Percentiles rank a stretch among this genome's conserved stretches.
phyloP scores from a whole-genome alignment of 1,140 invertebrate species.

The Gonatopus flavifemur region DNA sequence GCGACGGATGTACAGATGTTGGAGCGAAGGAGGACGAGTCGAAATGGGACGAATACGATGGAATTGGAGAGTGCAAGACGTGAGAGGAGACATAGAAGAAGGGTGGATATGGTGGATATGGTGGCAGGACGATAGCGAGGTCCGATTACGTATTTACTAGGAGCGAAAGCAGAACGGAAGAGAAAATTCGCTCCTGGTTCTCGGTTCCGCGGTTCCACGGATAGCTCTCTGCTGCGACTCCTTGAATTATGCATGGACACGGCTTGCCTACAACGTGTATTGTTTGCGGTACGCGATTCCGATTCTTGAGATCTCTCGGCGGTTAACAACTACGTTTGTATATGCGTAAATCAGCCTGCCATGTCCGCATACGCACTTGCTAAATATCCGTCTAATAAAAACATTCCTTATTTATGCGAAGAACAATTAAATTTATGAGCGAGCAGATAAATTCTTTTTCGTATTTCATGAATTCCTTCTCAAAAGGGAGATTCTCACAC shows the following conservation, averaged over 20 bases:
- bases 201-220: slow-evolving; percentile 39
- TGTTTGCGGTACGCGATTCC: slow-evolving; percentile 55
- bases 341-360: too few relatives aligned
- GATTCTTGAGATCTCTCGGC: slow-evolving; percentile 52
- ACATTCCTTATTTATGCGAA: too few relatives aligned
- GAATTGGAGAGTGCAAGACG: slow-evolving; percentile 11
- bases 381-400: too few relatives aligned
- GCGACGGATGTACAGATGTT: background rate
- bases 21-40: slow-evolving; percentile 11
- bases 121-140: slow-evolving; percentile 41
- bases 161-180: slow-evolving; percentile 51
- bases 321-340: too few relatives aligned
- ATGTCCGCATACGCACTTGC: too few relatives aligned
- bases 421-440: too few relatives aligned
- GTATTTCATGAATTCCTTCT: too few relatives aligned
- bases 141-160: slow-evolving; percentile 60
- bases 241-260: slow-evolving; percentile 60
- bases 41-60: slow-evolving; percentile 20
- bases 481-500: too few relatives aligned
- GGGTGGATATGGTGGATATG: background rate
- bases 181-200: slow-evolving; percentile 51
- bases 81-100: slow-evolving; percentile 12
- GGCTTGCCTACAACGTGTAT: slow-evolving; percentile 58
- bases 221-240: slow-evolving; percentile 53
- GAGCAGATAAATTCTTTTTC: too few relatives aligned